phyloP scores from a whole-genome alignment of 2,888 invertebrate species.

The Oxyteleia sp. region DNA sequence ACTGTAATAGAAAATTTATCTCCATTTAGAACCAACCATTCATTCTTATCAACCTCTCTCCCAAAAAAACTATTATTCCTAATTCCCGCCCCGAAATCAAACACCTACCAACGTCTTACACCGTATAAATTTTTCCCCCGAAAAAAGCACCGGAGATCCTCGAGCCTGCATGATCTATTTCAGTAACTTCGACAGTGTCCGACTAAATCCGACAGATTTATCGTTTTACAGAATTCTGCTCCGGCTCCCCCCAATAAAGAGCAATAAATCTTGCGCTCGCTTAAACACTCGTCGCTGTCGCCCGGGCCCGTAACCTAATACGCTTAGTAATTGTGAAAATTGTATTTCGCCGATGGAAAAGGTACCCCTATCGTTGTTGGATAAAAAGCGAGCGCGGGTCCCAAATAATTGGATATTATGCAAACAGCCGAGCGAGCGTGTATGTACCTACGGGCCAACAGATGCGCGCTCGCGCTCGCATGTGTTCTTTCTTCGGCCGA shows the following conservation, averaged over 20 bases:
- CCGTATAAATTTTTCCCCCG: too few relatives aligned
- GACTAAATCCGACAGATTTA: constrained; percentile 37
- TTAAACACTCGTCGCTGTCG: constrained; percentile 51
- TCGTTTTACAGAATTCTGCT: constrained; percentile 41
- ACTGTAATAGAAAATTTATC: too few relatives aligned
- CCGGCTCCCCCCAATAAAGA: constrained; percentile 31
- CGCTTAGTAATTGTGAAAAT: constrained; percentile 65
- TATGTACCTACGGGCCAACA: too few relatives aligned
- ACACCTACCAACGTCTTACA: too few relatives aligned
- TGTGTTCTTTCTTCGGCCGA: too few relatives aligned
- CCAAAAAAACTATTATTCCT: too few relatives aligned
- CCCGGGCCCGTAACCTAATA: constrained; percentile 56
- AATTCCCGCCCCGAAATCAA: too few relatives aligned
- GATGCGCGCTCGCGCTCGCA: too few relatives aligned
- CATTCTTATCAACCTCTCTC: too few relatives aligned
- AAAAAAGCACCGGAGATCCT: too few relatives aligned
- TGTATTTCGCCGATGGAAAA: constrained; percentile 30
- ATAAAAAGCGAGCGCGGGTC: constrained; percentile 64
- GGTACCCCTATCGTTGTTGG: constrained; percentile 28
- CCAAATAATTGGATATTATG: constrained; percentile 81
- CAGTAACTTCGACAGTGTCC: constrained; percentile 15
- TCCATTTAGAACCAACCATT: too few relatives aligned
- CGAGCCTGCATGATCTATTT: too few relatives aligned
- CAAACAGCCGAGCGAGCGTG: constrained; percentile 74
- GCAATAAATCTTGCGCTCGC: constrained; percentile 54